These are phyloP conservation scores for Scarus forsteni DNA, from an alignment of 2,797 vertebrate species.

Conservation along the genomic window DNA sequence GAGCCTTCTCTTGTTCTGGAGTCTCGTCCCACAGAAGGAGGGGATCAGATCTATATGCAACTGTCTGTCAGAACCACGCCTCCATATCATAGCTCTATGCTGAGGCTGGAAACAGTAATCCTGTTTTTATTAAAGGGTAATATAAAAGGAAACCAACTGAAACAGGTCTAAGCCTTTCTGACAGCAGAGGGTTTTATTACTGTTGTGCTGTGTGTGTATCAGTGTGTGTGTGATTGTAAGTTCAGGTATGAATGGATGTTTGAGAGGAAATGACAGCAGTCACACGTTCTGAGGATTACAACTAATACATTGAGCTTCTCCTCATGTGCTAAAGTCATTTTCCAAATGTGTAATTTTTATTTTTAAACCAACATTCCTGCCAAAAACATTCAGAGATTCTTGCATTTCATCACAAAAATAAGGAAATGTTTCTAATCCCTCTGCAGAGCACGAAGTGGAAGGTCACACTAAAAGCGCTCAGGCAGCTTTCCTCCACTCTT, in stretches of 20 bases:
- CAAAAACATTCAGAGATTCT: not conserved
- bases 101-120: conserved; percentile 63
- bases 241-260: conserved; percentile 1
- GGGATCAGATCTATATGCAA: conserved; percentile 45
- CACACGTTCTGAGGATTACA: conserved; percentile 17
- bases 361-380: not conserved
- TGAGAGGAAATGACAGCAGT: conserved; percentile 8
- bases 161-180: conserved; percentile 67
- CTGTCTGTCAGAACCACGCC: conserved; percentile 40
- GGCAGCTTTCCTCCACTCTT: conserved; percentile 20
- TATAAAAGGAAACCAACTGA: conserved; percentile 73
- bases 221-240: conserved; percentile 21
- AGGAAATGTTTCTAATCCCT: conserved; percentile 8
- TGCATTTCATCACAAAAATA: conserved; percentile 10
- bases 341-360: conserved; percentile 3
- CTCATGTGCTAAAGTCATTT: conserved; percentile 13
- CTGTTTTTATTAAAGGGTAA: conserved; percentile 81
- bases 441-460: not conserved
- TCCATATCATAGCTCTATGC: conserved; percentile 55
- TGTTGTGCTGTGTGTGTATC: conserved; percentile 19
- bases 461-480: conserved; percentile 15
- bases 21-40: conserved; percentile 34
- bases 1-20: conserved; percentile 32
- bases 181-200: conserved; percentile 74
- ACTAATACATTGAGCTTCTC: conserved; percentile 13